Conservation (phyloP, 1,140 invertebrate species). For the Mercenaria mercenaria region DNA sequence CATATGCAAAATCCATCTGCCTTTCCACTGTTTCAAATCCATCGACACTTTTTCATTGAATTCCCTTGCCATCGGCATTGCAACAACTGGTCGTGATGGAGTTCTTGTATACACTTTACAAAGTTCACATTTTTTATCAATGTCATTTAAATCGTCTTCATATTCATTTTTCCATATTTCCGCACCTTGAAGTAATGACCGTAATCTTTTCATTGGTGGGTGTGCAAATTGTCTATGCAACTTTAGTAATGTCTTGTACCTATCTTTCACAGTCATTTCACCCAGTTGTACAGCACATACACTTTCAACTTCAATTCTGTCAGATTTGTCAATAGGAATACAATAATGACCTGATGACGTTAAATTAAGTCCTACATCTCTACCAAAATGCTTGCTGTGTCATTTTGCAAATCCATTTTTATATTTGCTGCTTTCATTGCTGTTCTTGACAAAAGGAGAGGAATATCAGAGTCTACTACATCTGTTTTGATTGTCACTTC, state of each 20-base stretch:
- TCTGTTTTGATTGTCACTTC: slow-evolving; percentile 58
- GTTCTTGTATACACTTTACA: slow-evolving; percentile 45
- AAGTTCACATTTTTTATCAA: slow-evolving; percentile 14
- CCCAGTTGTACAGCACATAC: slow-evolving; percentile 43
- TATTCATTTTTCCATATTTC: slow-evolving; percentile 47
- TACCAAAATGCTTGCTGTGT: slow-evolving; percentile 4
- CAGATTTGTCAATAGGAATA: slow-evolving; percentile 65
- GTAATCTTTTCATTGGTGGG: slow-evolving; percentile 19
- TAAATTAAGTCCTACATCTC: background rate
- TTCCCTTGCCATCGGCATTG: slow-evolving; percentile 32
- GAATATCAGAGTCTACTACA: slow-evolving; percentile 69
- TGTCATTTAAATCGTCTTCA: background rate
- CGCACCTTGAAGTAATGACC: slow-evolving; percentile 60
- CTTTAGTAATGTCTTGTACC: slow-evolving; percentile 45
- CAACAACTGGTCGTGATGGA: slow-evolving; percentile 25
- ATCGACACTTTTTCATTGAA: slow-evolving; percentile 68
- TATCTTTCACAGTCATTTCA: background rate
- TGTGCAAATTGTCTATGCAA: slow-evolving; percentile 66
- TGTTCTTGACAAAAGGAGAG: slow-evolving; percentile 58
- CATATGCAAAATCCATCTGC: slow-evolving; percentile 47
- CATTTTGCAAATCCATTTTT: slow-evolving; percentile 67
- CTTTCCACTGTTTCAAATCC: slow-evolving; percentile 42
- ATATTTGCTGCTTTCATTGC: slow-evolving; percentile 64
- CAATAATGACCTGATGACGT: slow-evolving; percentile 46
- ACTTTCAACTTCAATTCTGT: background rate